These are phyloP conservation scores for Stegana nigrithorax DNA, from an alignment of 2,888 invertebrate genomes.

Conservation along the genomic window DNA sequence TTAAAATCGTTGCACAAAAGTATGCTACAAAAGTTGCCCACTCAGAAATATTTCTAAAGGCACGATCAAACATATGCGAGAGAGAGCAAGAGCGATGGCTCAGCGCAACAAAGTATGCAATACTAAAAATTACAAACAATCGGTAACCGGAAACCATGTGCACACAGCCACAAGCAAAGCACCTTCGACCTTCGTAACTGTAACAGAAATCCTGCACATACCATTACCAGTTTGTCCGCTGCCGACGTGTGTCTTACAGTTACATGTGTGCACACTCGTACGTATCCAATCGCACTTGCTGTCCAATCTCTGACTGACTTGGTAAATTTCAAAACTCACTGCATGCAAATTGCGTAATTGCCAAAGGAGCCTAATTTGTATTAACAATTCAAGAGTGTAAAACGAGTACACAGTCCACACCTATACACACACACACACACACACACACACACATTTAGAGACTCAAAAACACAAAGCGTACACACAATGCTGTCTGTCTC, in stretches of 20 bases:
- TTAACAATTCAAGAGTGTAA: constrained; percentile 47
- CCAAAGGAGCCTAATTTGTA: constrained; percentile 41
- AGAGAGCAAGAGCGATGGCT: no score
- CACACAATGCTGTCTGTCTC: neutral
- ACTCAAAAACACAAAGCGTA: neutral
- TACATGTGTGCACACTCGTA: no score
- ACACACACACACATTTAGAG: neutral
- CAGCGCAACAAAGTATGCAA: neutral
- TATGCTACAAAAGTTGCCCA: no score
- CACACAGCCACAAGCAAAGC: neutral
- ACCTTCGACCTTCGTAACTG: no score
- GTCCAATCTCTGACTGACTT: no score
- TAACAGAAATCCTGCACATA: no score
- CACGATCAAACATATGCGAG: no score
- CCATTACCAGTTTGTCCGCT: no score
- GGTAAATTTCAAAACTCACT: constrained; percentile 28
- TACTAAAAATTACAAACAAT: neutral
- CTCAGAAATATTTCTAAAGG: no score
- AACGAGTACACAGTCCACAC: constrained; percentile 20
- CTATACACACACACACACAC: neutral
- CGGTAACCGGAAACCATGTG: constrained; percentile 1
- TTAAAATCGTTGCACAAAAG: no score
- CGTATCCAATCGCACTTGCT: constrained; percentile 11
- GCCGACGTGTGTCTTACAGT: no score
- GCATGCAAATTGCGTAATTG: constrained; percentile 48